phyloP scores from a whole-genome alignment of 1,140 invertebrate species.

The Acromyrmex echinatior region DNA sequence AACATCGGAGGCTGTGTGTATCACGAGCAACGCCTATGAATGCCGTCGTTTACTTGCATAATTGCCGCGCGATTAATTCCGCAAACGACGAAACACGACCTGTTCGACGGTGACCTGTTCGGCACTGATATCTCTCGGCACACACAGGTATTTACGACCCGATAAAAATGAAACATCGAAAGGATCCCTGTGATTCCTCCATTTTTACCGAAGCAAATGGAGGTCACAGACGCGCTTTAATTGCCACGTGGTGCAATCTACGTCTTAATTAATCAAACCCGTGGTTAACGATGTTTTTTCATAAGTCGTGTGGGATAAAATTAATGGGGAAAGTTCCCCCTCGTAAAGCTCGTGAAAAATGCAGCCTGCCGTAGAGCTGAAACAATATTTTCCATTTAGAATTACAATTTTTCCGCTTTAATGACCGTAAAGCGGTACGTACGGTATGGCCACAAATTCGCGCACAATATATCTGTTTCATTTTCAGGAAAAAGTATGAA shows the following conservation, averaged over 20 bases:
- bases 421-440: conserved; percentile 40
- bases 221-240: conserved; percentile 33
- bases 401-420: conserved; percentile 54
- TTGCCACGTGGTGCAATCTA: conserved; percentile 18
- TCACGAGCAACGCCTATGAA: neutral
- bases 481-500: conserved; percentile 27
- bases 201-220: neutral
- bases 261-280: conserved; percentile 56
- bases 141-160: conserved; percentile 3
- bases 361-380: conserved; percentile 4
- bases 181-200: neutral
- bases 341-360: conserved; percentile 50
- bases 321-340: conserved; percentile 48
- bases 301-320: conserved; percentile 44
- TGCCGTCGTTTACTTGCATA: conserved; percentile 13
- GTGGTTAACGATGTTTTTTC: conserved; percentile 41
- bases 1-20: neutral
- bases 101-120: neutral
- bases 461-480: conserved; percentile 23
- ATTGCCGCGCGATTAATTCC: conserved; percentile 34
- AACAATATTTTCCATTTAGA: conserved; percentile 60
- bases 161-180: conserved; percentile 25
- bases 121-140: neutral
- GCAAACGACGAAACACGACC: conserved; percentile 19
- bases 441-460: neutral